Percentiles rank a stretch among this genome's conserved stretches.
Evolutionary conservation across 2,797 vertebrate species (phyloP).

Genomic region (Thaleichthys pacificus): DNA sequence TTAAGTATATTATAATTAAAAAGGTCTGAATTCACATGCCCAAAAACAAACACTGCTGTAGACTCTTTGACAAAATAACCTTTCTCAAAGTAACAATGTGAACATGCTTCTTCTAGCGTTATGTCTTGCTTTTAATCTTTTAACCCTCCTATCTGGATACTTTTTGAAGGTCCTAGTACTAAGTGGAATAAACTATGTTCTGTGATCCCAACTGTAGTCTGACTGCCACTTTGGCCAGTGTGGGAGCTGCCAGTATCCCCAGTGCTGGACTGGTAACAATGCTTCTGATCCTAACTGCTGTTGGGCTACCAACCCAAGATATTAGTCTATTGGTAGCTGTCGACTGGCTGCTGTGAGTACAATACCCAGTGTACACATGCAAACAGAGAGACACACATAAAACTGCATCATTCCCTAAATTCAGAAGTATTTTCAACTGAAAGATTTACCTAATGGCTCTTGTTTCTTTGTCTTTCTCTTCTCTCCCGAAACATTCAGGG

Average conservation of each 20-base stretch:
- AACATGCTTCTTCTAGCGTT: neutral
- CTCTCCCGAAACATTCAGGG: slow-evolving; percentile 69
- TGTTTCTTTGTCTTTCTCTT: slow-evolving; percentile 18
- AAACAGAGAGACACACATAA: neutral
- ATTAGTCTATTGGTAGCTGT: slow-evolving; percentile 97
- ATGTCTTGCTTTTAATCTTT: neutral
- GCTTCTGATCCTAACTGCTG: slow-evolving; percentile 96
- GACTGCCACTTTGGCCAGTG: slow-evolving; percentile 94
- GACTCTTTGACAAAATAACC: neutral
- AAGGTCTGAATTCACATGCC: neutral
- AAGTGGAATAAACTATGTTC: neutral
- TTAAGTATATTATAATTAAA: neutral
- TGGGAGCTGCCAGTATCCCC: slow-evolving; percentile 97
- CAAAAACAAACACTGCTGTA: neutral
- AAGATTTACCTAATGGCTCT: neutral
- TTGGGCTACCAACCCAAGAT: slow-evolving; percentile 95
- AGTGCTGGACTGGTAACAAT: slow-evolving; percentile 97
- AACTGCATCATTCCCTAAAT: neutral
- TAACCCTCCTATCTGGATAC: neutral
- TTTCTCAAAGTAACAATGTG: neutral
- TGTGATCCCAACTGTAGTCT: slow-evolving; percentile 70
- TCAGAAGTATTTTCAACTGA: no score
- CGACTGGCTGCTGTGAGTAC: slow-evolving; percentile 97
- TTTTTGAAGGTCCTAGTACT: neutral
- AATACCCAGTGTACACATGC: neutral